Evolutionary conservation across 1,140 invertebrate genomes (phyloP), one percentile per base, ranked within the genome.

Genomic region (Apis dorsata): DNA sequence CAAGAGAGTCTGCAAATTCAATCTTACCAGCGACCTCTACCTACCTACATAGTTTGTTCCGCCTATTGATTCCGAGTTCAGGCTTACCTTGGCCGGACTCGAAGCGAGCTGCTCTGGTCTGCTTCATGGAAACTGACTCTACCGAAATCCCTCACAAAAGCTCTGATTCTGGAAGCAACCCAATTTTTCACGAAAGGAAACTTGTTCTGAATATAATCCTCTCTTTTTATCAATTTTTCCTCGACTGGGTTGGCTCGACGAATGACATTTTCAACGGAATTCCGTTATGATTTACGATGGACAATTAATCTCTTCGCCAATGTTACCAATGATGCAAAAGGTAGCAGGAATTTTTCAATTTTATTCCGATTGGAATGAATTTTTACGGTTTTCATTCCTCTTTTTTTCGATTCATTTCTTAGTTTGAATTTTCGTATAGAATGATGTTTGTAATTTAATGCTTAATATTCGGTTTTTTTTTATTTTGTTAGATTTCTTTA

Each of bases 11-110:
- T 89, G 88, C 88, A 90, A 90, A 90, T 90, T 90, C 86, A 90
- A 90, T 90, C 88, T 90, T 86, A 84, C 81, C 84, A 73, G 74
- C 79, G 86, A 84, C 86, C 86, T 89, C 76, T 86, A 86, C 66
- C 82, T 71, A 85, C 83, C 87, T 86, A 86, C 85, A 88, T 63
- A 89, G 88, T 89, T 89, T 89, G 88, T 89, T 89, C 88, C 88
- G 88, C 87, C 88, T 89, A 89, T 89, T 89, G 88, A 89, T 89
- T 89, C 87, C 76, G 65, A 79, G 72, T 86, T 80, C 63, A 21
- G 17, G 76, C 69, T 72, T 79, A 87, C 79, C 81, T 83, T 83
- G 66, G 75, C 80, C 15, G 81, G 86, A 85, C 78, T 65, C 24
- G 60, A 49, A 19, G 5, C 55, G 44, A 19, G 62, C 53, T 72